Evolutionary conservation across 2,888 invertebrate genomes (phyloP).

Genomic region (Flexamia atlantica): DNA sequence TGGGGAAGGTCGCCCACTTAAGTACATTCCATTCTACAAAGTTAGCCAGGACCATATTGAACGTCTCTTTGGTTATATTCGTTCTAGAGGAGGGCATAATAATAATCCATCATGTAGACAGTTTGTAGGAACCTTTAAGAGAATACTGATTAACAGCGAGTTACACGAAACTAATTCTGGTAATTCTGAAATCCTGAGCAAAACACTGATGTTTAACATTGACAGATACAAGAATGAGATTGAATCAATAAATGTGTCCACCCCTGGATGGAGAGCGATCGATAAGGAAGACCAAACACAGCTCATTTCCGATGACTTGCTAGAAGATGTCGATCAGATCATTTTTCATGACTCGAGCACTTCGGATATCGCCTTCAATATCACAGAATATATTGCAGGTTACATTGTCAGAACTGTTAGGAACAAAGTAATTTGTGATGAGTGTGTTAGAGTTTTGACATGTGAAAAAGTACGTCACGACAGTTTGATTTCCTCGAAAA

Average conservation of each 20-base stretch:
- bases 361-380: not conserved
- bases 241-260: too few species aligned
- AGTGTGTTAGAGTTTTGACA: too few species aligned
- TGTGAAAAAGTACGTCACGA: too few species aligned
- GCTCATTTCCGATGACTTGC: too few species aligned
- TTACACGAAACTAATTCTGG: not conserved
- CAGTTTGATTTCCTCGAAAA: too few species aligned
- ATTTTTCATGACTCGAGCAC: not conserved
- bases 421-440: too few species aligned
- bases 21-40: conserved; percentile 42
- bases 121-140: not conserved
- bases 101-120: not conserved
- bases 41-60: conserved; percentile 52
- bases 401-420: not conserved
- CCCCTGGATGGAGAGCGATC: too few species aligned
- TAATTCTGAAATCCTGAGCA: not conserved
- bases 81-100: not conserved
- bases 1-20: conserved; percentile 2
- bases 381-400: not conserved
- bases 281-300: too few species aligned
- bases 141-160: not conserved
- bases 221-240: too few species aligned
- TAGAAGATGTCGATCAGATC: too few species aligned
- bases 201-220: not conserved
- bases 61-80: conserved; percentile 8